Percentiles rank a stretch among this genome's conserved stretches.
Evolutionary conservation across 2,888 invertebrate species (phyloP).

Genomic region (Monoplex corrugatus): DNA sequence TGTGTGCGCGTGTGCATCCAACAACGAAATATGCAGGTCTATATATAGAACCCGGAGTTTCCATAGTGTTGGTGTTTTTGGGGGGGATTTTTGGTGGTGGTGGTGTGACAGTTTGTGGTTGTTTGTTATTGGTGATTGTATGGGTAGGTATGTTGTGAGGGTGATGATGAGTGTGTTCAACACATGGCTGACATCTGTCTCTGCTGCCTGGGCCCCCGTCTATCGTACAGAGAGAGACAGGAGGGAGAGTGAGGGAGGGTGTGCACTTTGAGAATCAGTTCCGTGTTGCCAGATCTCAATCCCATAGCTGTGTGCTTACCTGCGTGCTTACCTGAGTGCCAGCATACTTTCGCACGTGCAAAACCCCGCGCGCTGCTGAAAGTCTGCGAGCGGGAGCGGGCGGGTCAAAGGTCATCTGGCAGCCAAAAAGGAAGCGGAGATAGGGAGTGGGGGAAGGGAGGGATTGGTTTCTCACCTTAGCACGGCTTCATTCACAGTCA

Average conservation of each 20-base stretch:
- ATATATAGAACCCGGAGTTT: background rate
- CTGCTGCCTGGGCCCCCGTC: background rate
- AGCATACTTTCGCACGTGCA: background rate
- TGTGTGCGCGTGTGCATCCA: background rate
- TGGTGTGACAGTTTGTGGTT: background rate
- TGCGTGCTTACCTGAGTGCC: slow-evolving; percentile 13
- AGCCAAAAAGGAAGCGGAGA: background rate
- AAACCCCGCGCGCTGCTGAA: background rate
- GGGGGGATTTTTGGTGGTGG: background rate
- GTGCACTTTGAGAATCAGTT: background rate
- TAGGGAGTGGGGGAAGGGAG: background rate
- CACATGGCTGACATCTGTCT: too few relatives aligned
- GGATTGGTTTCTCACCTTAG: background rate
- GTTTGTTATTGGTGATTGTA: background rate
- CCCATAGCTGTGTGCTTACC: too few relatives aligned
- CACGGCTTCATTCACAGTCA: slow-evolving; percentile 36
- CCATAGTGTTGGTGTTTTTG: background rate
- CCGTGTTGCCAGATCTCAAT: too few relatives aligned
- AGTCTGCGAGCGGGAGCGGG: slow-evolving; percentile 26
- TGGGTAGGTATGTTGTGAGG: too few relatives aligned
- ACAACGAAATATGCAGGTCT: background rate
- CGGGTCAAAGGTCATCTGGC: slow-evolving; percentile 27
- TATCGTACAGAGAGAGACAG: background rate
- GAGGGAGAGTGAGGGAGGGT: background rate
- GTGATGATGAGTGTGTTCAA: too few relatives aligned